These are phyloP conservation scores for Sialia sialis DNA, from an alignment of 2,113 vertebrate genomes.

Conservation along the genomic window DNA sequence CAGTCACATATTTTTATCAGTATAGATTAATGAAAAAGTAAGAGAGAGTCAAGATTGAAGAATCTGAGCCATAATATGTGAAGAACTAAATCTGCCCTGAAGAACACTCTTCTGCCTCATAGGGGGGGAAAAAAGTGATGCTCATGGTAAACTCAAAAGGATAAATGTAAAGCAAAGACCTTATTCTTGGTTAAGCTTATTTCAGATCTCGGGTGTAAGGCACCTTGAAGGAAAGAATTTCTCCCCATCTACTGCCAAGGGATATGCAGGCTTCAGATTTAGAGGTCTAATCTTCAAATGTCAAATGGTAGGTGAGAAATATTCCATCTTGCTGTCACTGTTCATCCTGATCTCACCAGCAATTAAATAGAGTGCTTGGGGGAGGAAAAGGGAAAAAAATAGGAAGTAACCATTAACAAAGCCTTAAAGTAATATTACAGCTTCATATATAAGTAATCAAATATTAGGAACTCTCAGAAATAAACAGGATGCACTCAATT, in stretches of 20 bases:
- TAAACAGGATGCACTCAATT: background rate
- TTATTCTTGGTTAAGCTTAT: background rate
- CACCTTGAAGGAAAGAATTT: background rate
- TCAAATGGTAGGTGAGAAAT: background rate
- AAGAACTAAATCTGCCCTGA: background rate
- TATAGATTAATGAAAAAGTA: background rate
- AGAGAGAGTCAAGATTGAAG: background rate
- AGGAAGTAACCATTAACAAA: background rate
- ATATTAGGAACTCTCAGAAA: background rate
- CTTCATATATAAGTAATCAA: background rate
- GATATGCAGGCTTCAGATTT: background rate
- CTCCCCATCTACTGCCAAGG: background rate
- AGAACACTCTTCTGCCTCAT: background rate
- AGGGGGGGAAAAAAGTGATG: background rate
- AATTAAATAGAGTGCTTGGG: background rate
- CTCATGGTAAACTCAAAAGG: background rate
- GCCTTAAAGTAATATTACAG: background rate
- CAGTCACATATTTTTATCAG: background rate
- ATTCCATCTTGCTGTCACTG: background rate
- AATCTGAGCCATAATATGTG: background rate
- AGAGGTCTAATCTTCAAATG: background rate
- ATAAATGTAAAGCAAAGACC: background rate
- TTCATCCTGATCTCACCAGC: background rate
- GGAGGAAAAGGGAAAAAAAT: rapidly evolving
- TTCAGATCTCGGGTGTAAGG: background rate